Conservation (phyloP, 1,140 invertebrate genomes). For the Macrostomum lignano region DNA sequence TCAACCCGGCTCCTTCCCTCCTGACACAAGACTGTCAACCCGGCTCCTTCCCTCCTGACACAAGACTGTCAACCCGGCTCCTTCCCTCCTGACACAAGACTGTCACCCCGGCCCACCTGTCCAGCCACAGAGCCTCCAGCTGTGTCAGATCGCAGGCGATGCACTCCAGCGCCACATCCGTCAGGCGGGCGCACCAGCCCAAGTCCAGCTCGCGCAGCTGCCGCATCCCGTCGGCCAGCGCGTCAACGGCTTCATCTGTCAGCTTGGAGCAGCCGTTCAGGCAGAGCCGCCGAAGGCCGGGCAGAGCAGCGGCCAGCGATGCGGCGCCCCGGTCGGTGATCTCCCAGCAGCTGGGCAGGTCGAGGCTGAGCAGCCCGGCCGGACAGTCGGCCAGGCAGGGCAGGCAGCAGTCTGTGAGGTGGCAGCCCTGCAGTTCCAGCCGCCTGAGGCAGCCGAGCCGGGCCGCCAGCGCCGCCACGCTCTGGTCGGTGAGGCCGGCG, state of each 20-base stretch:
- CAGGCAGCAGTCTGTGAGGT: no score
- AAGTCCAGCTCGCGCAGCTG: conserved; percentile 57
- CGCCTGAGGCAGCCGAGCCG: no score
- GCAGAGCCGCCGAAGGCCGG: conserved; percentile 60
- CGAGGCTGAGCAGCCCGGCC: no score
- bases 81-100: no score
- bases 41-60: no score
- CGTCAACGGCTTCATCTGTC: conserved; percentile 70
- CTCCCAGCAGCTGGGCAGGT: conserved; percentile 73
- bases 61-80: no score
- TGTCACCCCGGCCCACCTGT: no score
- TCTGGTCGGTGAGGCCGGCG: conserved; percentile 77
- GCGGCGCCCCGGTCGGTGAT: conserved; percentile 76
- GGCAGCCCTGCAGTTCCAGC: no score
- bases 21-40: no score
- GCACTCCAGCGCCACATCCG: conserved; percentile 71
- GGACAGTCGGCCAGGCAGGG: no score
- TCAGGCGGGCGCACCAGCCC: conserved; percentile 76
- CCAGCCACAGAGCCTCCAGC: conserved; percentile 62
- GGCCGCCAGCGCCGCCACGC: no score
- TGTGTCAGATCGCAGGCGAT: conserved; percentile 79
- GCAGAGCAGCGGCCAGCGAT: conserved; percentile 68
- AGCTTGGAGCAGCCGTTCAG: conserved; percentile 79
- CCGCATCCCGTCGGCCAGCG: conserved; percentile 68
- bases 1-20: no score